Percentiles rank a stretch among this genome's conserved stretches.
Conservation (phyloP, 2,888 invertebrate species). For the Teleiodes luculella region DNA sequence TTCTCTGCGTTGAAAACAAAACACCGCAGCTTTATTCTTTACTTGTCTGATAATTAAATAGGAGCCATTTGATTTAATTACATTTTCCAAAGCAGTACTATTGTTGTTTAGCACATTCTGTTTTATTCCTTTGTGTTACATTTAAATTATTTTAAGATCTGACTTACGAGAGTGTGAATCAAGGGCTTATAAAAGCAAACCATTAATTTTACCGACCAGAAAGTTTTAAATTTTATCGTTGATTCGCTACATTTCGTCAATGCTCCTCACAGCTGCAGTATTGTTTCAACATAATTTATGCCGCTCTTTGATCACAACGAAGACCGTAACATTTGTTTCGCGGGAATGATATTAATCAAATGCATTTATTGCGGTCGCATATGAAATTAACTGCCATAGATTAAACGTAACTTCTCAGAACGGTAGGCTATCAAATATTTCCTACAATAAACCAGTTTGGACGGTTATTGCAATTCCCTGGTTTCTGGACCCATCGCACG, state of each 20-base stretch:
- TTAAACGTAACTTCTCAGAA: conserved; percentile 68
- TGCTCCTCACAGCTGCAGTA: conserved; percentile 34
- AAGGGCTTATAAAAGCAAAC: background rate
- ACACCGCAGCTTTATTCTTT: background rate
- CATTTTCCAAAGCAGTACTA: background rate
- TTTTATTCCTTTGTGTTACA: background rate
- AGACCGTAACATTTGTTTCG: conserved; percentile 64
- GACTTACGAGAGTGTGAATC: background rate
- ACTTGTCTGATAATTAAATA: background rate
- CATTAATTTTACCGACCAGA: background rate
- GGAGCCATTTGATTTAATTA: background rate
- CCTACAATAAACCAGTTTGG: conserved; percentile 62
- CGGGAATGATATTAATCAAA: conserved; percentile 73
- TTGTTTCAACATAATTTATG: conserved; percentile 54
- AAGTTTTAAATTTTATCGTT: conserved; percentile 34
- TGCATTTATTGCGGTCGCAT: conserved; percentile 69
- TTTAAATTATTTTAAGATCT: background rate
- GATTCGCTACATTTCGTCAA: conserved; percentile 48
- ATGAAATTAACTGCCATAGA: conserved; percentile 62
- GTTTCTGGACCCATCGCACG: conserved; percentile 46
- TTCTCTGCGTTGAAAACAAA: background rate
- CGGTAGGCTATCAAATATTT: conserved; percentile 70
- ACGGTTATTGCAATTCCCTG: conserved; percentile 55
- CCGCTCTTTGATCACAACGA: conserved; percentile 59
- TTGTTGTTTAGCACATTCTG: background rate